Evolutionary conservation across 2,888 invertebrate species (phyloP).

Genomic region (Diarsia rubi): DNA sequence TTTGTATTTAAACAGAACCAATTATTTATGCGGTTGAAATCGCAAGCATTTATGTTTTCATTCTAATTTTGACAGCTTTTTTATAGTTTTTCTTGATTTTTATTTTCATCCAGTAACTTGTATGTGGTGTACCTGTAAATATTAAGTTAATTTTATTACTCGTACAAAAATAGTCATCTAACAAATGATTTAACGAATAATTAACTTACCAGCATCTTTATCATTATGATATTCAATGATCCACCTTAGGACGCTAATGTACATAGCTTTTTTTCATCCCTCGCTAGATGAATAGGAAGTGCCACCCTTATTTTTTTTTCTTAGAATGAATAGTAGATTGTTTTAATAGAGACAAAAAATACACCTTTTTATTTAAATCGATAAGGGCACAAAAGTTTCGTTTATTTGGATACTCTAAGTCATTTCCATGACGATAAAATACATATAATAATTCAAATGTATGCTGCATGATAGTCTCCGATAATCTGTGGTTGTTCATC

Average conservation of each 20-base stretch:
- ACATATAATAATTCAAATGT: background rate
- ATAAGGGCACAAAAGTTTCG: background rate
- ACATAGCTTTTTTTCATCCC: background rate
- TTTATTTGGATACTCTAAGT: background rate
- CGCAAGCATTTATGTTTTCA: too few species aligned
- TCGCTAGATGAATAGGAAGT: background rate
- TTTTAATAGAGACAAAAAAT: background rate
- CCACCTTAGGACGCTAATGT: background rate
- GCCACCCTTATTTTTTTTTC: background rate
- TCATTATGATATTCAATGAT: background rate
- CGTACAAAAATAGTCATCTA: background rate
- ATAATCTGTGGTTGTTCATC: slow-evolving; percentile 11
- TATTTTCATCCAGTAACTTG: too few species aligned
- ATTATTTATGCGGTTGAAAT: background rate
- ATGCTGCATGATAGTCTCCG: background rate
- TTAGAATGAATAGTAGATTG: too few species aligned
- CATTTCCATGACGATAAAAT: background rate
- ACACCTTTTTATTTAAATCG: background rate
- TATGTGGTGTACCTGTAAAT: too few species aligned
- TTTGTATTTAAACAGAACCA: too few species aligned
- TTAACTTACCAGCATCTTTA: background rate
- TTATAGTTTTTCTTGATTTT: too few species aligned
- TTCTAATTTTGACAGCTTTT: too few species aligned
- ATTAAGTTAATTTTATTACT: too few species aligned
- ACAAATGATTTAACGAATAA: background rate